Evolutionary conservation across 2,888 invertebrate genomes (phyloP), one percentile per base, ranked within the genome.

Genomic region (Pseudococcus jackbeardsleyi): DNA sequence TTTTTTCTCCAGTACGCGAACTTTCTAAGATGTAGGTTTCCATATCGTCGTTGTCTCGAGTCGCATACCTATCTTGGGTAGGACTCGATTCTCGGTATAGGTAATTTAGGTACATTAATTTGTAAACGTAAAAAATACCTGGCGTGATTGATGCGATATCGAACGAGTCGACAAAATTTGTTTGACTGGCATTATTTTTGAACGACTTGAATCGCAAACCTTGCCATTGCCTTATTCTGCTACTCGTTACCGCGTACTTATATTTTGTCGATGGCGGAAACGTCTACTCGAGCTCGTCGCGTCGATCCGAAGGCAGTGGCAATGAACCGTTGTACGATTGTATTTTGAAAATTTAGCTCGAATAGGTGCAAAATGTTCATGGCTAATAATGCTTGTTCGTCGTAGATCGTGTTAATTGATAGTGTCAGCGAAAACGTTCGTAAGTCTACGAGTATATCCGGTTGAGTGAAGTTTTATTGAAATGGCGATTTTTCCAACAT

Each of bases 21-120:
- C 64, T 64, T 64, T 64, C 64, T 64, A 64, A 22, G 22, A 64
- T 64, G 64, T 64, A 64, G 64, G 64, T 64, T 64, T 64, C 64
- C 64, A 12, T 64, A 64, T 64, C 11, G 22, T 22, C 64, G 64
- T 19, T 12, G 48, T 50, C 3, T 46, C 50, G 50, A 50, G 12
- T 50, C 50, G 54, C 6, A 12, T 50, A 33, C 26, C 26, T 33
- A 50, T 50, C 0, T 12, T 50, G n/a, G 15, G 50, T 50, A 50
- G 1, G 50, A 2, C 26, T 33, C 26, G 26, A 3, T 50, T 33
- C 26, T 33, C 26, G 26, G 26, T 50, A 50, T 15, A 15, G 15
- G 50, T 12, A 50, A 2, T 50, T 50, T 50, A 42, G 12, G 12
- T 54, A 50, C 48, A 54, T 54, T 54, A 54, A 54, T 54, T 54